phyloP scores from a whole-genome alignment of 2,113 vertebrate genomes.

The Chunga burmeisteri region DNA sequence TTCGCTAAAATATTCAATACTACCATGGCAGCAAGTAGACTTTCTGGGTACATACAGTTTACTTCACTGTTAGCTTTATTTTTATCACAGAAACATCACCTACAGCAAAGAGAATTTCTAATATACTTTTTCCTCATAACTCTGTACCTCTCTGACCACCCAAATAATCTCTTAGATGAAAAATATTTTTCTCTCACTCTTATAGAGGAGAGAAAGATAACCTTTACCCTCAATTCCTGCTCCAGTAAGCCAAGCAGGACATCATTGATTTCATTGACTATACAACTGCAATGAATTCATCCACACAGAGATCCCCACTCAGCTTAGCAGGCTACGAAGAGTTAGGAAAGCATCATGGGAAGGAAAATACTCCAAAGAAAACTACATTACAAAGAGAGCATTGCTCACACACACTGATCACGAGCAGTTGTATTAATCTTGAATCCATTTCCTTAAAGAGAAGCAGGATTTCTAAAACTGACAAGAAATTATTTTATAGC shows the following conservation, averaged over 20 bases:
- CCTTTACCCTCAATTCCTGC: background rate
- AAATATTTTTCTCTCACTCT: background rate
- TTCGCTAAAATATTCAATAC: conserved; percentile 12
- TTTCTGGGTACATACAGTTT: background rate
- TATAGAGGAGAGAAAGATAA: background rate
- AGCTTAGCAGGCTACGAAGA: background rate
- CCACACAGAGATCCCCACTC: background rate
- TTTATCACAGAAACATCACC: background rate
- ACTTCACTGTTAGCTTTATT: background rate
- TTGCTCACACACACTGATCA: background rate
- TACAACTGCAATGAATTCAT: background rate
- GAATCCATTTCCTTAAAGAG: background rate
- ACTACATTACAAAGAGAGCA: background rate
- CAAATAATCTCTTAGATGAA: background rate
- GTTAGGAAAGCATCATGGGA: background rate
- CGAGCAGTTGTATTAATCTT: background rate
- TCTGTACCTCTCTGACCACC: background rate
- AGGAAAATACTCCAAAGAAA: background rate
- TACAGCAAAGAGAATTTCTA: background rate
- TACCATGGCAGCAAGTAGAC: background rate
- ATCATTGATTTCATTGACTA: background rate
- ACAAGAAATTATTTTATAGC: background rate
- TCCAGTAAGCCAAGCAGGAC: conserved; percentile 5
- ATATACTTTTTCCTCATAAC: background rate
- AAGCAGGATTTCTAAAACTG: background rate